Base-by-base conservation (phyloP, 1,140 invertebrate species). In the Zaprionus inermis region DNA sequence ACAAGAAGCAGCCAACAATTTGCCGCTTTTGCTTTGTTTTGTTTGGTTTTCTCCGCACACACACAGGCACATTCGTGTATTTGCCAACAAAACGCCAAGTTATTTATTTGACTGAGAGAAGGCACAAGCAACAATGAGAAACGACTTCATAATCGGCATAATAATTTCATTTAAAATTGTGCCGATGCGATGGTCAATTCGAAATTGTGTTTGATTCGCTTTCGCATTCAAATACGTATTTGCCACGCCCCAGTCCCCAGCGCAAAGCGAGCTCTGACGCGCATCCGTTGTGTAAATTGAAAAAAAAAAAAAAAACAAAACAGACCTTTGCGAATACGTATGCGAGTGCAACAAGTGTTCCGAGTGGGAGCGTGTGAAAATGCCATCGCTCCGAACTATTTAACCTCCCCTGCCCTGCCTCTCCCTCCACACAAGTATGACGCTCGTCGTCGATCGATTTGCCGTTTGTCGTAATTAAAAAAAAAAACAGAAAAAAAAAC, bases 381-480 rank as follows among this genome's bases (percentile, higher is more conserved):
- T 88, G 84, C 73, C 83, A 83, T 54, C 66, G 72, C 78, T 69
- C 32, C 71, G 64, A 85, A 83, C 76, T 72, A 88, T 86, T 88
- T 74, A 58, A 72, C 77, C 54, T 57, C 54, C 65, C 38, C 38
- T 16, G n/a, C 2, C 38, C 6, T 3, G 3, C 2, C 38, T 3
- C 38, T 7, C 2, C 7, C n/a, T 3, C 7, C 7, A 7, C 2
- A 18, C 3, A 3, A 7, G 38, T 76, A 79, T 88, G 81, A 83
- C 82, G 78, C 70, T 70, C 69, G 36, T 41, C 30, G 65, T 52
- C 44, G 65, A 51, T 20, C 65, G 65, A 73, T 76, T 76, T 76
- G 78, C 65, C 61, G 77, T 86, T 78, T 79, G 78, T 82, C 79
- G 84, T 80, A 88, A 88, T 88, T 88, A 83, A 88, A 88, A 28